phyloP scores from a whole-genome alignment of 2,888 invertebrate species.

The Noctua janthina region DNA sequence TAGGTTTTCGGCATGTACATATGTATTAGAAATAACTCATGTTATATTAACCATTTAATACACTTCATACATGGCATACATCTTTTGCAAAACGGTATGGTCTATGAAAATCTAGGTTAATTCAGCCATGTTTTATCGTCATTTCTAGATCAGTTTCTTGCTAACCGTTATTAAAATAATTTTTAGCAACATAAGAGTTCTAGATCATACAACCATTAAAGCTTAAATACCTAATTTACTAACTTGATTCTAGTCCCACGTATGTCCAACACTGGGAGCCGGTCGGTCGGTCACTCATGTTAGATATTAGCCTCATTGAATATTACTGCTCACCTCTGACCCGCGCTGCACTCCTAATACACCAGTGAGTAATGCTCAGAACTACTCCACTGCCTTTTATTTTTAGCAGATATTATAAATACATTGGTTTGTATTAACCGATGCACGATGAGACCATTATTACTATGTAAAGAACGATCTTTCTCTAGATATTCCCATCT shows the following conservation, averaged over 20 bases:
- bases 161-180: constrained; percentile 24
- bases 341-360: constrained; percentile 48
- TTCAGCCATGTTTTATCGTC: not conserved
- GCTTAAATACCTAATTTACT: constrained; percentile 9
- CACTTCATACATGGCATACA: not conserved
- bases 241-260: constrained; percentile 29
- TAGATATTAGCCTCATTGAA: constrained; percentile 66
- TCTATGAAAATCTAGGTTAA: not conserved
- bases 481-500: constrained; percentile 3
- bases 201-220: constrained; percentile 10
- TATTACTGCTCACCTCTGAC: constrained; percentile 71
- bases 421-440: constrained; percentile 25
- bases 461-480: not conserved
- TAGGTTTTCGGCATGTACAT: not conserved
- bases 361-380: constrained; percentile 56
- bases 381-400: constrained; percentile 56
- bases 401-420: constrained; percentile 49
- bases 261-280: constrained; percentile 70
- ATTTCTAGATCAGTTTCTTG: constrained; percentile 2
- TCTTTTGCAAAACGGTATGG: not conserved
- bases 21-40: not conserved
- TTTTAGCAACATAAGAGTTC: not conserved
- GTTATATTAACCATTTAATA: not conserved
- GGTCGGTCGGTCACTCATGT: constrained; percentile 69
- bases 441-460: not conserved